Percentiles rank a stretch among this genome's conserved stretches.
Evolutionary conservation across 2,113 vertebrate genomes (phyloP).

Genomic region (Parus major): DNA sequence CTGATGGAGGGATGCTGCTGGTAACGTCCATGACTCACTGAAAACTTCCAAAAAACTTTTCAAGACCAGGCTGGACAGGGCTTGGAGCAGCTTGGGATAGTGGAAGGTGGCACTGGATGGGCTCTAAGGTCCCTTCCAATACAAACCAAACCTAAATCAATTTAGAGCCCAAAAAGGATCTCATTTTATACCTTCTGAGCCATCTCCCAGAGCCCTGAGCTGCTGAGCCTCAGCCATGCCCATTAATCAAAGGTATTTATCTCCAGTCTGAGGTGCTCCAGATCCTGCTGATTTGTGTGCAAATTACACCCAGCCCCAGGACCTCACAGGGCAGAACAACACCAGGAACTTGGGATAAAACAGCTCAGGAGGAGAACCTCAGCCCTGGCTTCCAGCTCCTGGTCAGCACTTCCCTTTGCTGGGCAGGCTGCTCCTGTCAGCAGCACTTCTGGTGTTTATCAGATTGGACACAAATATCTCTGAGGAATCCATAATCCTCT

Average conservation of each 20-base stretch:
- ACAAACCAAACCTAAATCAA: neutral
- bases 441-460: neutral
- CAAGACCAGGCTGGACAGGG: fast-evolving
- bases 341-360: neutral
- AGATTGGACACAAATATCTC: neutral
- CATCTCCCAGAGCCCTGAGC: neutral
- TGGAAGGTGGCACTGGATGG: neutral
- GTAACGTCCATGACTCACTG: fast-evolving
- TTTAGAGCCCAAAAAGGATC: fast-evolving
- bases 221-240: neutral
- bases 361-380: neutral
- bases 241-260: neutral
- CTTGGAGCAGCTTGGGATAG: neutral
- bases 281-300: neutral
- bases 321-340: neutral
- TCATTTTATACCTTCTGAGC: neutral
- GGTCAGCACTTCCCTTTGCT: neutral
- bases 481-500: neutral
- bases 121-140: neutral
- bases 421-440: neutral
- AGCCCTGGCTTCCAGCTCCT: neutral
- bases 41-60: neutral
- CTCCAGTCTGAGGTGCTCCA: neutral
- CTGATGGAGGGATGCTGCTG: neutral
- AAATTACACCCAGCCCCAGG: neutral